Evolutionary conservation across 2,797 vertebrate species (phyloP).

Genomic region (Manis crassicaudata): DNA sequence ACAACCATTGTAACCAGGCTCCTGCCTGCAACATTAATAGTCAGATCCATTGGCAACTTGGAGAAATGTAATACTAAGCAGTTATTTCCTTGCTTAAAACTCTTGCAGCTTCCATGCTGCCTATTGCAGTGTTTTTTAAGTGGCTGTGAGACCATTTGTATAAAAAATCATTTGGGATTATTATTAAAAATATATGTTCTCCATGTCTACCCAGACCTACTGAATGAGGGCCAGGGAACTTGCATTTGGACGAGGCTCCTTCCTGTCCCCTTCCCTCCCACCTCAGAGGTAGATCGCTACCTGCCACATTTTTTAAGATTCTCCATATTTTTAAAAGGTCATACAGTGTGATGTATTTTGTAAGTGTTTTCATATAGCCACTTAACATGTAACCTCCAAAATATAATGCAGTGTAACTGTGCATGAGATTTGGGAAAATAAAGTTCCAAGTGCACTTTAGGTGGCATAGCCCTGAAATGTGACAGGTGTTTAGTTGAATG

Average conservation of each 20-base stretch:
- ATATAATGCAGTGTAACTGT: fast-evolving
- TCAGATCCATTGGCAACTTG: not conserved
- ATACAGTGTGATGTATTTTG: not conserved
- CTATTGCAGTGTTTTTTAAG: not conserved
- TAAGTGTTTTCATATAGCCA: not conserved
- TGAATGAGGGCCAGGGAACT: not conserved
- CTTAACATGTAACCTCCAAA: too few relatives aligned
- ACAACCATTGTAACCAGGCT: not conserved
- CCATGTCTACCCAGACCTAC: not conserved
- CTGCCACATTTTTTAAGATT: not conserved
- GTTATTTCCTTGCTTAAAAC: too few relatives aligned
- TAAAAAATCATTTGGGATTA: not conserved
- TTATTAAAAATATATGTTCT: not conserved
- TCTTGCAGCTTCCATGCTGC: not conserved
- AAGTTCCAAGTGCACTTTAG: not conserved
- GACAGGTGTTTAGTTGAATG: not conserved
- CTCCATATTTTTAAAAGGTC: not conserved
- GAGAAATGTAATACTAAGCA: fast-evolving
- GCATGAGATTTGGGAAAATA: not conserved
- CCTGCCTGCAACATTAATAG: not conserved
- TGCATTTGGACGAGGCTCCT: not conserved
- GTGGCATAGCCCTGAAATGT: not conserved
- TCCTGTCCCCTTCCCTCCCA: fast-evolving
- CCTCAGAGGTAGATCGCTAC: not conserved
- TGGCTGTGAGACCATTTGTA: not conserved